Percentiles rank a stretch among this genome's conserved stretches.
Conservation (phyloP, 2,113 vertebrate species). For the Perca schrenkii region DNA sequence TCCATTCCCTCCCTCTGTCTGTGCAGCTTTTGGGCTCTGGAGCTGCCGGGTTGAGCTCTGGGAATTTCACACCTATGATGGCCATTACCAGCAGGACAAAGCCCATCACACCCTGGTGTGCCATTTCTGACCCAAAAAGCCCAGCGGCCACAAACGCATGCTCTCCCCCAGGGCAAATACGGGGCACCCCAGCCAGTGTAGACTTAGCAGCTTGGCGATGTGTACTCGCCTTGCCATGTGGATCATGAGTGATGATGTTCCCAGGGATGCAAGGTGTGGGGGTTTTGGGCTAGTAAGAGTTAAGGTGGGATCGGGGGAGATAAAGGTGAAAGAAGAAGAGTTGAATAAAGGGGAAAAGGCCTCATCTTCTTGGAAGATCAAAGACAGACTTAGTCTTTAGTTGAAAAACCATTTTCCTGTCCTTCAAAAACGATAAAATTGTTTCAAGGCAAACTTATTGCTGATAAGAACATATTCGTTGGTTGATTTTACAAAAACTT, state of each 20-base stretch:
- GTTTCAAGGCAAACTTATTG: neutral
- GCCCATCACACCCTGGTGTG: conserved; percentile 63
- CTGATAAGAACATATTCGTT: neutral
- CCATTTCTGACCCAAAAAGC: conserved; percentile 68
- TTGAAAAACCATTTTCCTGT: neutral
- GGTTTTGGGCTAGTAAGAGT: conserved; percentile 23
- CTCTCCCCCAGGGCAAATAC: conserved; percentile 75
- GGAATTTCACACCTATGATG: conserved; percentile 73
- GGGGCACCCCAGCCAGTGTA: conserved; percentile 72
- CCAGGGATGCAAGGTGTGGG: conserved; percentile 70
- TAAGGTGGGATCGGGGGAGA: neutral
- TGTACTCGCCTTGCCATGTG: conserved; percentile 80
- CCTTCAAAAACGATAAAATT: neutral
- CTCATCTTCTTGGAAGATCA: neutral
- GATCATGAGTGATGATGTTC: conserved; percentile 77
- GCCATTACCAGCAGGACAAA: conserved; percentile 26
- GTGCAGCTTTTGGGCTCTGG: conserved; percentile 34
- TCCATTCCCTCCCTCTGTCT: conserved; percentile 47
- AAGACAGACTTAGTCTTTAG: neutral
- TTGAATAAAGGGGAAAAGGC: conserved; percentile 28
- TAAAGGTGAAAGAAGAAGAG: conserved; percentile 36
- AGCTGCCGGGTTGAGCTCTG: conserved; percentile 47
- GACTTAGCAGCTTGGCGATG: conserved; percentile 82
- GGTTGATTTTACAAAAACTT: neutral
- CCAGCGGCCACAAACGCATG: conserved; percentile 65